Conservation (phyloP, 2,797 vertebrate genomes). For the Orestias chungarensis region DNA sequence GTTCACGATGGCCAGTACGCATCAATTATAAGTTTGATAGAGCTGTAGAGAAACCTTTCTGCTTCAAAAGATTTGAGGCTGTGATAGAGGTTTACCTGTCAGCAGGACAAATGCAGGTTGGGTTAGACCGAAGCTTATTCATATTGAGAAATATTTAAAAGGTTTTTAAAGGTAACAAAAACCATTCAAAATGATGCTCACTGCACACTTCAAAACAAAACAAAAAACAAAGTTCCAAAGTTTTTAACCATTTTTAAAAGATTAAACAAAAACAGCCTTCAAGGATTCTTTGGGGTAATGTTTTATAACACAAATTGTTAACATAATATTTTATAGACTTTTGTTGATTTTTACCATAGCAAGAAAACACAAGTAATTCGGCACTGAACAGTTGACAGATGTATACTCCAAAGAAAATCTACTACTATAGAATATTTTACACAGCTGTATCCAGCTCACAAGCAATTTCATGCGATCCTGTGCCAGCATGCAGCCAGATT, state of each 20-base stretch:
- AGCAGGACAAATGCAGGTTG: not conserved
- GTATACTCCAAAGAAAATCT: slow-evolving; percentile 13
- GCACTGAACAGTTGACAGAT: slow-evolving; percentile 8
- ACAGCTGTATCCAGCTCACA: slow-evolving; percentile 11
- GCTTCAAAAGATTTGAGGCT: not conserved
- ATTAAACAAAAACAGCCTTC: not conserved
- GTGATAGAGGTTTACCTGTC: not conserved
- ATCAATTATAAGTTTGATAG: not conserved
- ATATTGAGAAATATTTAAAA: not conserved
- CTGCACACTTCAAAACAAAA: not conserved
- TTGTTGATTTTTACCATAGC: not conserved
- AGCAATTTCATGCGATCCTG: slow-evolving; percentile 8
- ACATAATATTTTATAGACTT: not conserved
- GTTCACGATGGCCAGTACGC: too few relatives aligned
- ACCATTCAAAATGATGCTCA: not conserved
- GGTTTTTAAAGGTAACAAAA: not conserved
- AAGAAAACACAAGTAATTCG: slow-evolving; percentile 25
- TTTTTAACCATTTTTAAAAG: not conserved
- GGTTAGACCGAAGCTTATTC: not conserved
- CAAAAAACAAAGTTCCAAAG: not conserved
- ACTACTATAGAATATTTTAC: slow-evolving; percentile 23
- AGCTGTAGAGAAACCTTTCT: not conserved
- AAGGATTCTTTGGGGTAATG: not conserved
- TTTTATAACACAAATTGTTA: not conserved
- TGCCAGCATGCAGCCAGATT: slow-evolving; percentile 1